Evolutionary conservation across 2,888 invertebrate species (phyloP).

Genomic region (Alviniconcha strummeri): DNA sequence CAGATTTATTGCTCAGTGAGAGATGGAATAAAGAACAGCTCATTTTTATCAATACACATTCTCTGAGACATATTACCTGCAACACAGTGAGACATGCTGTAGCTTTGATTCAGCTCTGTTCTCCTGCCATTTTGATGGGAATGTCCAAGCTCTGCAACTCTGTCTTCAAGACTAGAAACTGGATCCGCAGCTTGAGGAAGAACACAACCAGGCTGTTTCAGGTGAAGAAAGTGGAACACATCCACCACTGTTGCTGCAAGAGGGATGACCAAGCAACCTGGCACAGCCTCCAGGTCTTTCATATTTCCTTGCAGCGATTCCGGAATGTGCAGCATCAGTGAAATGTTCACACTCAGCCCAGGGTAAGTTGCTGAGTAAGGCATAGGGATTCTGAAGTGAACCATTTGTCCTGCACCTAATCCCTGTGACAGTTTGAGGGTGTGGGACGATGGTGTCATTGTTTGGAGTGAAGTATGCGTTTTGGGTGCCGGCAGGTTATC

Average conservation of each 20-base stretch:
- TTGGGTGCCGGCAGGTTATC: neutral
- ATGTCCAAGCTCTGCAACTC: neutral
- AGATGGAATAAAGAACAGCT: too few relatives aligned
- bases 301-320: neutral
- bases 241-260: neutral
- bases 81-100: neutral
- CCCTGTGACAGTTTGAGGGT: neutral
- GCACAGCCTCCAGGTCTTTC: neutral
- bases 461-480: too few relatives aligned
- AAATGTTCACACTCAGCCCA: neutral
- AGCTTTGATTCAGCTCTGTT: neutral
- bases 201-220: neutral
- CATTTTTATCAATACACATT: too few relatives aligned
- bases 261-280: neutral
- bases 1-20: too few relatives aligned
- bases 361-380: neutral
- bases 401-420: neutral
- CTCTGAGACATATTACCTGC: neutral
- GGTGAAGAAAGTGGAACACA: conserved; percentile 2
- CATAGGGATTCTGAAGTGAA: neutral
- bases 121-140: neutral
- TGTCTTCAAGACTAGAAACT: neutral
- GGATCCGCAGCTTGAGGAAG: neutral
- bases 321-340: neutral
- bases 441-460: neutral